Evolutionary conservation across 2,113 vertebrate genomes (phyloP).

Genomic region (Noctilio leporinus): DNA sequence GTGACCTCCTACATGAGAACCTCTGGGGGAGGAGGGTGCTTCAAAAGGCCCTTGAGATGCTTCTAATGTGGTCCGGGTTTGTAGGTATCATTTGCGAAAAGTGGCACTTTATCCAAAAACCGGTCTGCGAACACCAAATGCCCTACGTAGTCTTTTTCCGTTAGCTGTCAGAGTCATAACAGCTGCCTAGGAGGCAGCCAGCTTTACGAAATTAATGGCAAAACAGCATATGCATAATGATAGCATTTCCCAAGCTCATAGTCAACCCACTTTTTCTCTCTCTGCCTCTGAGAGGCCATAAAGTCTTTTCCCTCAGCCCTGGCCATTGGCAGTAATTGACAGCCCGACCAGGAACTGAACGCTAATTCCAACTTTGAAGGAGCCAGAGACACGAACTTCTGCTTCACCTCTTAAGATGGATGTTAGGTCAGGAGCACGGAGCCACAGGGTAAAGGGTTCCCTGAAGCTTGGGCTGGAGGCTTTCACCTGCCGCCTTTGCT

Average conservation of each 20-base stretch:
- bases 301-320: not conserved
- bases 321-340: constrained; percentile 57
- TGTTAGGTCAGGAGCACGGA: constrained; percentile 40
- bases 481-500: not conserved
- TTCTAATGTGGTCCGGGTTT: not conserved
- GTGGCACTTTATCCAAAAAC: not conserved
- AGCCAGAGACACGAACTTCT: constrained; percentile 2
- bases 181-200: not conserved
- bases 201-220: not conserved
- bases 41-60: not conserved
- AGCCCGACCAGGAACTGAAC: not conserved
- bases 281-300: not conserved
- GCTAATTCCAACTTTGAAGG: constrained; percentile 46
- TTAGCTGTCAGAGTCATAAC: not conserved
- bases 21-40: rapidly evolving
- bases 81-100: not conserved
- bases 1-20: not conserved
- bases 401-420: constrained; percentile 39
- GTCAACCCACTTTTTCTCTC: not conserved
- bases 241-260: not conserved
- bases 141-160: not conserved
- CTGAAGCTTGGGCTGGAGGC: constrained; percentile 4
- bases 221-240: not conserved
- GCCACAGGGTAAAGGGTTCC: not conserved
- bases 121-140: not conserved